These are phyloP conservation scores for Hippocampus abdominalis DNA, from an alignment of 2,113 vertebrate genomes.

Conservation along the genomic window DNA sequence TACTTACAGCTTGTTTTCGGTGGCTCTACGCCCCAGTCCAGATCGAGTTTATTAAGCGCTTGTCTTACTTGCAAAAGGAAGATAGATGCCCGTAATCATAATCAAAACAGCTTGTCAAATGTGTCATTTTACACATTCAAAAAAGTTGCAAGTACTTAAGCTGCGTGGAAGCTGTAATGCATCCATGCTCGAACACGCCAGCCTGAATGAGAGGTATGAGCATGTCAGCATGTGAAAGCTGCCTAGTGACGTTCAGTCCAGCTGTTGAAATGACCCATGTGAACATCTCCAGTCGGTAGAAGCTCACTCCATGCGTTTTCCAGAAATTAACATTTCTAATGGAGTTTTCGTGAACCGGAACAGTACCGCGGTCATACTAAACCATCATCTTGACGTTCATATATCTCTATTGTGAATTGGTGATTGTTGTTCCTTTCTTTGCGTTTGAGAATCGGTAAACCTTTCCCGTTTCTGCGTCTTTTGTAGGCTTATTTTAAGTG, in stretches of 20 bases:
- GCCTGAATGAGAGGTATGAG: neutral
- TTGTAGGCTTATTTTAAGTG: too few species aligned
- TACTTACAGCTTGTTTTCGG: constrained; percentile 17
- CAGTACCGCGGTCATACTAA: too few species aligned
- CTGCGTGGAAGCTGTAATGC: constrained; percentile 21
- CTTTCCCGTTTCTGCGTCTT: too few species aligned
- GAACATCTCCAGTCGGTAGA: neutral
- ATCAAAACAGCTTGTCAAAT: neutral
- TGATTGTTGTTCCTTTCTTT: too few species aligned
- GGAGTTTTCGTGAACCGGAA: too few species aligned
- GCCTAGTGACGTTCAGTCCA: neutral
- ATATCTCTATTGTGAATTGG: too few species aligned
- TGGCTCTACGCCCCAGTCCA: neutral
- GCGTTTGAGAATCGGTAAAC: too few species aligned
- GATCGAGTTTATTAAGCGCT: constrained; percentile 20
- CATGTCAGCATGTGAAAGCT: neutral
- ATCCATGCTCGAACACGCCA: constrained; percentile 27
- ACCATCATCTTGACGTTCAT: too few species aligned
- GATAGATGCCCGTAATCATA: neutral
- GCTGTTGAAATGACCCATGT: neutral
- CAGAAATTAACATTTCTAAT: too few species aligned
- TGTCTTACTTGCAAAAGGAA: neutral
- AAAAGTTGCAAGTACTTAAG: constrained; percentile 15
- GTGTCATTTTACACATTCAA: neutral
- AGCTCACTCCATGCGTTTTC: too few species aligned